Evolutionary conservation across 2,888 invertebrate species (phyloP), one percentile per base, ranked within the genome.

Genomic region (Phanerotoma sp.): DNA sequence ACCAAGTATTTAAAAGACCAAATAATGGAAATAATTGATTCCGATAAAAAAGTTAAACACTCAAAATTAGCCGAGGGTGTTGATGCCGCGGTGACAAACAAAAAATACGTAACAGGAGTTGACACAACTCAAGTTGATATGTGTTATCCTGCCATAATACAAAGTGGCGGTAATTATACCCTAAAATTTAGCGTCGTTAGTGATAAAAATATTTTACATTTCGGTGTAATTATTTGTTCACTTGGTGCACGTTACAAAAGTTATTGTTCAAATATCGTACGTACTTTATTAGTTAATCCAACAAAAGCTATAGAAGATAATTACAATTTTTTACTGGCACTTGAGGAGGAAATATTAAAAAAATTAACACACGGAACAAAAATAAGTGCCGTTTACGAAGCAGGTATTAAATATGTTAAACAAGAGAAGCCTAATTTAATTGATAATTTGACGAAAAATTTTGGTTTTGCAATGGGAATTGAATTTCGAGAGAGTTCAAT

Each of bases 101-200:
- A 96, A 73, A 97, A 98, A 79, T 96, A 95, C 78, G 93, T 97
- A 2, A 86, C 89, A 9, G 91, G 92, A 2, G 89, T 95, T 1
- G 96, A 96, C 78, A 85, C 88, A 3, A 85, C 86, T 21, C 90
- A 95, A 75, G 84, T 98, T 4, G 98, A 99, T 71, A 93, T 96
- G 87, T 99, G 98, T 73, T 99, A 98, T 76, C 96, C 97, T 0
- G 93, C 99, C 0, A 99, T 99, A 55, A 94, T 99, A 69, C 99
- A 99, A 77, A 98, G 97, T 30, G 99, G 99, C 7, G 98, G 97
- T n/a, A 88, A 91, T 72, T 99, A 98, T 79, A 92, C 89, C 71
- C 83, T 99, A 41, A 99, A 99, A 79, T 99, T 98, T 79, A 97
- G 96, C 72, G 93, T 93, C 4, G 87, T 87, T 3, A 94, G 96